phyloP scores from a whole-genome alignment of 2,888 invertebrate genomes.

The Leptopilina myrica region DNA sequence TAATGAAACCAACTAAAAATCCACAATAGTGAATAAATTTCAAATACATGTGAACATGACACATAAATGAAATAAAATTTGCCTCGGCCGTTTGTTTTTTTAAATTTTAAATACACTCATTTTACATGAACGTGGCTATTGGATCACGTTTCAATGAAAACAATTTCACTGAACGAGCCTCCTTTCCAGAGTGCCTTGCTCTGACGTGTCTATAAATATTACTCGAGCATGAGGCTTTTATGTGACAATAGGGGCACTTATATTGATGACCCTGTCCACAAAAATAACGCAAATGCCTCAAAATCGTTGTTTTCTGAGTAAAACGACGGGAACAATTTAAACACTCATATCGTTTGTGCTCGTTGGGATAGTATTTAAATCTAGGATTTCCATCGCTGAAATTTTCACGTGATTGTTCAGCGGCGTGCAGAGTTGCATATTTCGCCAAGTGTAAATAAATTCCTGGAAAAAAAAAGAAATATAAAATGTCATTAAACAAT shows the following conservation, averaged over 20 bases:
- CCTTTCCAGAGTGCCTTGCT: conserved; percentile 62
- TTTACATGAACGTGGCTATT: neutral
- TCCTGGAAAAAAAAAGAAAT: conserved; percentile 60
- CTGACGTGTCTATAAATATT: conserved; percentile 70
- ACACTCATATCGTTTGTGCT: conserved; percentile 68
- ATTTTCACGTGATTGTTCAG: conserved; percentile 29
- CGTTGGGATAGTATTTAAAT: conserved; percentile 60
- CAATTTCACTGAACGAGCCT: conserved; percentile 64
- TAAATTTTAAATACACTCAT: neutral
- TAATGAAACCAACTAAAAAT: too few species aligned
- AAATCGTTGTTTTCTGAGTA: conserved; percentile 69
- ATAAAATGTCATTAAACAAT: conserved; percentile 43
- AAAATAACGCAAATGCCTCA: conserved; percentile 71
- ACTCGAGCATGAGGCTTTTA: conserved; percentile 67
- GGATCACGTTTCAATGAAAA: conserved; percentile 51
- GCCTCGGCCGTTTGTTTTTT: too few species aligned
- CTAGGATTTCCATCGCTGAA: conserved; percentile 43
- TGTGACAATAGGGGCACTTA: conserved; percentile 70
- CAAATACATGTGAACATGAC: too few species aligned
- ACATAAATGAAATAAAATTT: too few species aligned
- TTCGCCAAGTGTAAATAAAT: conserved; percentile 48
- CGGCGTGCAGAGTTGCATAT: conserved; percentile 35
- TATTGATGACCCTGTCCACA: conserved; percentile 72
- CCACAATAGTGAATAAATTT: too few species aligned
- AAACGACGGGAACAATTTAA: conserved; percentile 69